Evolutionary conservation across 2,797 vertebrate genomes (phyloP).

Genomic region (Hipposideros larvatus): DNA sequence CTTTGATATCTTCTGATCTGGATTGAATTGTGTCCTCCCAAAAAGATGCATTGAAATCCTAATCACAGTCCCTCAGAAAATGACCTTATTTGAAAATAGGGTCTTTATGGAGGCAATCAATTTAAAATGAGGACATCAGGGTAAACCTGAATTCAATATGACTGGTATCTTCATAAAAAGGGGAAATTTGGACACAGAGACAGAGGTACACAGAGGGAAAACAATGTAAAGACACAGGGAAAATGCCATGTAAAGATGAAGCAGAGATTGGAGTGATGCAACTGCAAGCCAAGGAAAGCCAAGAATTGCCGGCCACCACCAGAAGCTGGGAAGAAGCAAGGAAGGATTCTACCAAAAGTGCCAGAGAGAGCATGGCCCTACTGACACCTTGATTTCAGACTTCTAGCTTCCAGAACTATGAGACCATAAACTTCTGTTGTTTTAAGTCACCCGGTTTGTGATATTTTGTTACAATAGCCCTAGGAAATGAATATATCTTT

Average conservation of each 20-base stretch:
- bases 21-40: not conserved
- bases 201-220: not conserved
- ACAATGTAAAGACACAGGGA: not conserved
- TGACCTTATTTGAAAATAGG: not conserved
- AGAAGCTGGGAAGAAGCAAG: not conserved
- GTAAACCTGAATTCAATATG: not conserved
- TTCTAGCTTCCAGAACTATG: not conserved
- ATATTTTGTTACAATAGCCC: too few relatives aligned
- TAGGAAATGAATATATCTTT: not conserved
- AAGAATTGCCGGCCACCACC: not conserved
- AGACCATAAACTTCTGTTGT: too few relatives aligned
- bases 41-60: not conserved
- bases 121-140: not conserved
- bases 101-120: not conserved
- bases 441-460: too few relatives aligned
- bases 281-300: not conserved
- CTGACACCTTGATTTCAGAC: not conserved
- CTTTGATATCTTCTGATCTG: not conserved
- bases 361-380: not conserved
- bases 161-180: not conserved
- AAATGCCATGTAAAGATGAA: not conserved
- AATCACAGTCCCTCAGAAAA: not conserved
- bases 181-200: not conserved
- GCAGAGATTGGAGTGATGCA: not conserved
- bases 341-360: not conserved